Evolutionary conservation across 2,797 vertebrate genomes (phyloP).

Genomic region (Sphenopsis melanotis): DNA sequence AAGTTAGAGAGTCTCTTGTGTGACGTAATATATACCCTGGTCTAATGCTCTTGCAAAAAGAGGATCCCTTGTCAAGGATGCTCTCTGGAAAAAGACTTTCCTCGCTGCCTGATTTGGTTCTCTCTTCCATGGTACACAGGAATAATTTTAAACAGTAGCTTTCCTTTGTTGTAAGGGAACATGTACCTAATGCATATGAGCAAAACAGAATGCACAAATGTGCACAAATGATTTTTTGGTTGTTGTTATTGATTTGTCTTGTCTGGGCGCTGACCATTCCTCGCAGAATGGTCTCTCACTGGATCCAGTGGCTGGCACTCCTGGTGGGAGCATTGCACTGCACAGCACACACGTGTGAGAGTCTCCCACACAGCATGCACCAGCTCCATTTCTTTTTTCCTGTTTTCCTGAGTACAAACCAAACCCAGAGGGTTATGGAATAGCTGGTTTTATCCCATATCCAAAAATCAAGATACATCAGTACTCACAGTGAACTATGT

Average conservation of each 20-base stretch:
- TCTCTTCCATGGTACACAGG: neutral
- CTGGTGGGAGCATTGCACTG: neutral
- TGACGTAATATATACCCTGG: conserved; percentile 18
- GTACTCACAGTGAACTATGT: neutral
- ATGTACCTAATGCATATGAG: neutral
- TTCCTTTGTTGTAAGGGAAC: conserved; percentile 5
- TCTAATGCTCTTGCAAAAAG: conserved; percentile 31
- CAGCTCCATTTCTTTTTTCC: neutral
- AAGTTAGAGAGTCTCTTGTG: conserved; percentile 35
- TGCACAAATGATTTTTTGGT: neutral
- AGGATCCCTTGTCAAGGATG: conserved; percentile 28
- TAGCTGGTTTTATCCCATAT: neutral
- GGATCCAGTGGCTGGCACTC: neutral
- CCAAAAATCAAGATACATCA: neutral
- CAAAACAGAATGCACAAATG: neutral
- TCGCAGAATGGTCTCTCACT: neutral
- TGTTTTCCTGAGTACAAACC: neutral
- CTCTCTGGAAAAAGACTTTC: conserved; percentile 45
- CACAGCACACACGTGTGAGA: accelerated
- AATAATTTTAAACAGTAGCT: neutral
- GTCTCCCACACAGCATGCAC: neutral
- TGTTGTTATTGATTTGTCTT: neutral
- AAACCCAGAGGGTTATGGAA: neutral
- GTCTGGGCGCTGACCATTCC: neutral
- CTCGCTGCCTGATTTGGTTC: conserved; percentile 4